Conservation (phyloP, 1,140 invertebrate species). For the Dermatophagoides farinae region DNA sequence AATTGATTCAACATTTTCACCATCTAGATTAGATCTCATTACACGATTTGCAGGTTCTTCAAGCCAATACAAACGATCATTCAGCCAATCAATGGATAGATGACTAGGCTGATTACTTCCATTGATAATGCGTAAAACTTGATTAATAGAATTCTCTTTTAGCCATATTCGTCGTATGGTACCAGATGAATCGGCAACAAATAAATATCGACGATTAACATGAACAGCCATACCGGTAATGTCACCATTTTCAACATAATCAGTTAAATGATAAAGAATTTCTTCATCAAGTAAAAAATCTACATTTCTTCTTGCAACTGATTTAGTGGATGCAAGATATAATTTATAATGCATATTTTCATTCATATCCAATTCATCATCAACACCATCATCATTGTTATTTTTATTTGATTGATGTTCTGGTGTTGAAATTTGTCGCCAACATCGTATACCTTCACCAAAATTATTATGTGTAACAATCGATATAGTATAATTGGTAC, state of each 20-base stretch:
- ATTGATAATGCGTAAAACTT: slow-evolving; percentile 32
- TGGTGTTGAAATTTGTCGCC: slow-evolving; percentile 40
- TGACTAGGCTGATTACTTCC: slow-evolving; percentile 37
- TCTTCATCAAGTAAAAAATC: background rate
- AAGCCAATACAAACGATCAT: slow-evolving; percentile 53
- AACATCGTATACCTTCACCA: slow-evolving; percentile 50
- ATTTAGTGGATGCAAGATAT: background rate
- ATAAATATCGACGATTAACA: slow-evolving; percentile 42
- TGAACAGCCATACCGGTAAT: slow-evolving; percentile 47
- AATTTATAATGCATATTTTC: background rate
- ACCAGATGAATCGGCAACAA: slow-evolving; percentile 43
- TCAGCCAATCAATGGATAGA: slow-evolving; percentile 67
- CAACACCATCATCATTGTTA: background rate
- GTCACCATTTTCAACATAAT: slow-evolving; percentile 1
- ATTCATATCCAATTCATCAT: background rate
- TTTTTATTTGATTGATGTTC: background rate
- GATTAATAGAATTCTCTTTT: slow-evolving; percentile 16
- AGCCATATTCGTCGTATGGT: slow-evolving; percentile 16
- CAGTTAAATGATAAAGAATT: slow-evolving; percentile 2
- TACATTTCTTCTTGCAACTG: background rate
- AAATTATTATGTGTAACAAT: slow-evolving; percentile 55
- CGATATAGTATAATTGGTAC: slow-evolving; percentile 49
- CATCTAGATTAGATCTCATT: slow-evolving; percentile 46
- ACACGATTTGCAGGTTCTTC: slow-evolving; percentile 30
- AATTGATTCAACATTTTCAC: slow-evolving; percentile 39